Percentiles rank a stretch among this genome's conserved stretches.
Evolutionary conservation across 1,140 invertebrate species (phyloP).

Genomic region (Monomorium pharaonis): DNA sequence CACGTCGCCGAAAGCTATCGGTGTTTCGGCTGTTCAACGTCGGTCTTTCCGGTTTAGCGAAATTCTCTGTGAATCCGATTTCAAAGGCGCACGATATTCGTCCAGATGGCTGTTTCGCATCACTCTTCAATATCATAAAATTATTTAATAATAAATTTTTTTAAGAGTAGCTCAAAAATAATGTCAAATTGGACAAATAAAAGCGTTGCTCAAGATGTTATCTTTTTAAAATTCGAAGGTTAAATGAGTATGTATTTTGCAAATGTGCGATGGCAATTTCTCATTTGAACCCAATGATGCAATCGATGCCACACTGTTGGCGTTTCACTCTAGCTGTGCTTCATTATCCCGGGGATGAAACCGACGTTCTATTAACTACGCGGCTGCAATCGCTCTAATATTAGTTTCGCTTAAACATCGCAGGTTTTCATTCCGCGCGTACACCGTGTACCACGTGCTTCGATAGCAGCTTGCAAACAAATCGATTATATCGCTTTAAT

Average conservation of each 20-base stretch:
- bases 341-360: slow-evolving; percentile 43
- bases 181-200: background rate
- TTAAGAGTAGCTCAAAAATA: background rate
- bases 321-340: slow-evolving; percentile 31
- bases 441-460: background rate
- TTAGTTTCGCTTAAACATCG: slow-evolving; percentile 59
- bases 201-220: background rate
- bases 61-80: slow-evolving; percentile 38
- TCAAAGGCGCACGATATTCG: background rate
- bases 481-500: slow-evolving; percentile 13
- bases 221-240: background rate
- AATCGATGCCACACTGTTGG: slow-evolving; percentile 44
- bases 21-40: slow-evolving; percentile 21
- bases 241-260: slow-evolving; percentile 8
- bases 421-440: slow-evolving; percentile 44
- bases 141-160: background rate
- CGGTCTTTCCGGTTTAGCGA: background rate
- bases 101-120: background rate
- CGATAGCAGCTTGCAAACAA: background rate
- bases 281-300: slow-evolving; percentile 45
- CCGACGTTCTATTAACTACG: slow-evolving; percentile 54
- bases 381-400: slow-evolving; percentile 52
- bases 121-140: background rate
- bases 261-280: slow-evolving; percentile 42
- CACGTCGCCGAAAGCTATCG: slow-evolving; percentile 40